These are phyloP conservation scores for Periophthalmodon schlosseri DNA, from an alignment of 2,113 vertebrate species.

Conservation along the genomic window DNA sequence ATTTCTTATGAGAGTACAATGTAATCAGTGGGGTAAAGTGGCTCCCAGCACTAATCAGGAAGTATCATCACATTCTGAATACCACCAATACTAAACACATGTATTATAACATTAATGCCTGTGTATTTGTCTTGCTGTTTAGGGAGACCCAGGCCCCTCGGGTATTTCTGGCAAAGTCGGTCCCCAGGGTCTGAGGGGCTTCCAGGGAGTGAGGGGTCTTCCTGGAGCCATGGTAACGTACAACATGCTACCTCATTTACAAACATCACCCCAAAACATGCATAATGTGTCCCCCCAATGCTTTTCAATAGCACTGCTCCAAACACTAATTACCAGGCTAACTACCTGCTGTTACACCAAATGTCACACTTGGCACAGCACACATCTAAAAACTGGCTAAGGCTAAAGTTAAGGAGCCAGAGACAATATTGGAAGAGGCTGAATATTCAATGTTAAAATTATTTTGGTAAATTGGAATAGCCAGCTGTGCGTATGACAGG, in stretches of 20 bases:
- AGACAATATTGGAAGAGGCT: conserved; percentile 17
- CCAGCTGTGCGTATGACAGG: neutral
- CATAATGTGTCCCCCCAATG: conserved; percentile 14
- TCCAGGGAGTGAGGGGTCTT: conserved; percentile 91
- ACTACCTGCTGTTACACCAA: conserved; percentile 67
- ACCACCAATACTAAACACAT: neutral
- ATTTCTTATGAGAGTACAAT: too few relatives aligned
- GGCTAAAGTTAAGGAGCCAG: conserved; percentile 17
- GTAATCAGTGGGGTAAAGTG: too few relatives aligned
- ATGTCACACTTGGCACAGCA: conserved; percentile 54
- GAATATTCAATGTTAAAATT: neutral
- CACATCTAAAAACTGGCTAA: conserved; percentile 10
- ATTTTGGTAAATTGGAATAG: neutral
- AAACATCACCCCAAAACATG: conserved; percentile 17
- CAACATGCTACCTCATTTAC: neutral
- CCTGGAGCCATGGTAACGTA: conserved; percentile 87
- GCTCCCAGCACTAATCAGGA: too few relatives aligned
- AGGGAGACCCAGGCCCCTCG: conserved; percentile 94
- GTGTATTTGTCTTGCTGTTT: conserved; percentile 24
- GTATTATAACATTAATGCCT: neutral
- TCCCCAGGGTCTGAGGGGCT: conserved; percentile 90
- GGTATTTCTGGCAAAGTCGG: conserved; percentile 89
- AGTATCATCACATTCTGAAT: too few relatives aligned
- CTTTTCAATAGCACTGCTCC: conserved; percentile 27
- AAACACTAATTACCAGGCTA: conserved; percentile 51